Conservation (phyloP, 2,888 invertebrate species). For the Sphinx pinastri region DNA sequence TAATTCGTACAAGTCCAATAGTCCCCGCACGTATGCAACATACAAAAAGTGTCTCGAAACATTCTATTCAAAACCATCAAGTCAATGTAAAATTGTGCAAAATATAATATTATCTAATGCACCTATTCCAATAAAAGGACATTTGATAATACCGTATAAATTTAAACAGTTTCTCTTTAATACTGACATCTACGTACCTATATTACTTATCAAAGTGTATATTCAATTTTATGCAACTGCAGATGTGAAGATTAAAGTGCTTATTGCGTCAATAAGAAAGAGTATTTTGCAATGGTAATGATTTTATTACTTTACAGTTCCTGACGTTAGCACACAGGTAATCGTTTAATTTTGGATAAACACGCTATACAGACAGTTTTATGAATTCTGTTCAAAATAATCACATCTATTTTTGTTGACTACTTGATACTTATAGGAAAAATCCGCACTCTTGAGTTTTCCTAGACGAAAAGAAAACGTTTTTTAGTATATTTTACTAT, state of each 20-base stretch:
- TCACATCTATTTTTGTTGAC: background rate
- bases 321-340: too few relatives aligned
- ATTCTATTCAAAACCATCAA: background rate
- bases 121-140: too few relatives aligned
- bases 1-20: too few relatives aligned
- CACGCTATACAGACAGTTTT: background rate
- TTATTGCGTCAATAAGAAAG: background rate
- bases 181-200: background rate
- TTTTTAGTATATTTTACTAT: background rate
- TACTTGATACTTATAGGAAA: background rate
- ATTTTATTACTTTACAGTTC: background rate
- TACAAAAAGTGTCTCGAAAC: background rate
- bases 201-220: background rate
- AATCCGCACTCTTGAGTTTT: background rate
- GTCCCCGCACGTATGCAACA: too few relatives aligned
- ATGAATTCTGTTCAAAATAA: background rate
- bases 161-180: too few relatives aligned
- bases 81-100: background rate
- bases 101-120: background rate
- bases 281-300: background rate
- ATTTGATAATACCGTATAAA: too few relatives aligned
- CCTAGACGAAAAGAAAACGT: background rate
- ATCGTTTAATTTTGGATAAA: background rate
- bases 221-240: background rate
- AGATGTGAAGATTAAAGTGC: background rate